phyloP scores from a whole-genome alignment of 2,888 invertebrate species.

The Microctonus brassicae region DNA sequence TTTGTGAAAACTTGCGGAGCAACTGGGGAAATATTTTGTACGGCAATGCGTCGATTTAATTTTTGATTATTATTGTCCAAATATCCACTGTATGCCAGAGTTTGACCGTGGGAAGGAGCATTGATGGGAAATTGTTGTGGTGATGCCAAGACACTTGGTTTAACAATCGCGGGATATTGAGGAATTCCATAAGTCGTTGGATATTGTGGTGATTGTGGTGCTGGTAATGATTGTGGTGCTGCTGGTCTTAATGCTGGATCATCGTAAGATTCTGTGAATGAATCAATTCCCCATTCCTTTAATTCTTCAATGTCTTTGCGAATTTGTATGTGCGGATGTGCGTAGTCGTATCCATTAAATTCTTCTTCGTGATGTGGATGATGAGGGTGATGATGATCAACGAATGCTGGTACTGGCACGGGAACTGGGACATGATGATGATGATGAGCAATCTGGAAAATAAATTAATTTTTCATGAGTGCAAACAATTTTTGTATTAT shows the following conservation, averaged over 20 bases:
- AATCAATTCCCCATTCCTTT: slow-evolving; percentile 66
- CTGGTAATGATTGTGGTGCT: slow-evolving; percentile 29
- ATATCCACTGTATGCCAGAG: slow-evolving; percentile 62
- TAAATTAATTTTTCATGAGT: slow-evolving; percentile 14
- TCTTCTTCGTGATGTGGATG: slow-evolving; percentile 60
- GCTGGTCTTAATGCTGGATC: slow-evolving; percentile 43
- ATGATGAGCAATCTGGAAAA: slow-evolving; percentile 79
- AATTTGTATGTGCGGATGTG: slow-evolving; percentile 64
- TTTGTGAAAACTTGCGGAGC: slow-evolving; percentile 18
- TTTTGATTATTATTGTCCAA: slow-evolving; percentile 53
- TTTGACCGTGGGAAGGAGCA: slow-evolving; percentile 51
- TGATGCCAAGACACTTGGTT: slow-evolving; percentile 36
- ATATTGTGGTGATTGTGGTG: slow-evolving; percentile 35
- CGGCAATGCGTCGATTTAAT: slow-evolving; percentile 48
- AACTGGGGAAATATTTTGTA: slow-evolving; percentile 45
- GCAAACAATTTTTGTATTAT: background rate
- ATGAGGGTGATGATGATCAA: slow-evolving; percentile 55
- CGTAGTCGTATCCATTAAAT: slow-evolving; percentile 63
- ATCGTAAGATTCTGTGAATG: slow-evolving; percentile 57
- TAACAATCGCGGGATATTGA: slow-evolving; percentile 49
- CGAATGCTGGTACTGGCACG: slow-evolving; percentile 64
- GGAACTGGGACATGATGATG: slow-evolving; percentile 76
- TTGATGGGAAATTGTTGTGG: slow-evolving; percentile 33
- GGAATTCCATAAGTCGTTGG: slow-evolving; percentile 47
- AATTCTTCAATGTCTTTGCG: slow-evolving; percentile 66